Conservation (phyloP, 2,113 vertebrate genomes). For the Athene noctua region DNA sequence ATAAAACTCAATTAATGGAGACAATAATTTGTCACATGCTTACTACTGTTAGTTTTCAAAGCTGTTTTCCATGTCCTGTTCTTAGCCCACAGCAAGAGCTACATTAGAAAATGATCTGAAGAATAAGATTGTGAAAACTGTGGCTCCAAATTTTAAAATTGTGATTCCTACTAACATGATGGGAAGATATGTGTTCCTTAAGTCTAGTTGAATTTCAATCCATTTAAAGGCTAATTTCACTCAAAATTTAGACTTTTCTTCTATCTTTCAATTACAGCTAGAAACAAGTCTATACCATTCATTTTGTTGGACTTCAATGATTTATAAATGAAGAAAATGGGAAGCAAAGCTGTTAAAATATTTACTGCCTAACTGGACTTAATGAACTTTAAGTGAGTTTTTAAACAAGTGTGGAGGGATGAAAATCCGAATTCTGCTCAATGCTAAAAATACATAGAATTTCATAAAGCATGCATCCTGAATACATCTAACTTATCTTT, state of each 20-base stretch:
- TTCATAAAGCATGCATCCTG: neutral
- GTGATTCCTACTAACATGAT: neutral
- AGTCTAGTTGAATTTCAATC: neutral
- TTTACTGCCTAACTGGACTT: neutral
- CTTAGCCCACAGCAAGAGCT: neutral
- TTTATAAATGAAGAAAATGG: neutral
- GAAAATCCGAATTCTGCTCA: neutral
- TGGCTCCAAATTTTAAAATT: neutral
- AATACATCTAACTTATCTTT: neutral
- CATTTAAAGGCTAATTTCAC: neutral
- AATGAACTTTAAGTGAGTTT: neutral
- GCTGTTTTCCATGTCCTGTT: neutral
- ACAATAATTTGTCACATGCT: neutral
- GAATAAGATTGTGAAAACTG: neutral
- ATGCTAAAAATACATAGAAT: neutral
- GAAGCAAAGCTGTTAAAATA: neutral
- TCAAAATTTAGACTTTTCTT: neutral
- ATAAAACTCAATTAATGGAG: neutral
- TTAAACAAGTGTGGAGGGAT: neutral
- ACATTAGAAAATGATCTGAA: neutral
- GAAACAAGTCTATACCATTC: neutral
- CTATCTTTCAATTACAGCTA: neutral
- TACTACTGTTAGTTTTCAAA: neutral
- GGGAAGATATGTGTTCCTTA: neutral
- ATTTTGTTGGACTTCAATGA: neutral